phyloP scores from a whole-genome alignment of 2,888 invertebrate genomes.

The Punctoribates punctum region DNA sequence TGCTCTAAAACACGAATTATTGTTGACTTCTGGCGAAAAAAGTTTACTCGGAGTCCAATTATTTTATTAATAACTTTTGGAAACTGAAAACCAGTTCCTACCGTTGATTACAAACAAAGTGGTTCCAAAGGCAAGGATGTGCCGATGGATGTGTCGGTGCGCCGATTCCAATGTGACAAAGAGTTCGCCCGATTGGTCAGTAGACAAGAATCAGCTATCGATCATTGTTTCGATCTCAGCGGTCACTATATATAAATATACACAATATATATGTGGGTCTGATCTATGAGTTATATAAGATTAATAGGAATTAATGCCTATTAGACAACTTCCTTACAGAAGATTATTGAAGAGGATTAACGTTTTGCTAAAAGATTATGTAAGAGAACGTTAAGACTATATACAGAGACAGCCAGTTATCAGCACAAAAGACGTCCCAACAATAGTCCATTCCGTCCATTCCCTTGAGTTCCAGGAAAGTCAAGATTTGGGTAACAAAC shows the following conservation, averaged over 20 bases:
- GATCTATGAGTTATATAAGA: constrained; percentile 12
- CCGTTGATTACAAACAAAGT: no score
- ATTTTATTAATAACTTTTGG: no score
- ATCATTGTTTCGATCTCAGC: not conserved
- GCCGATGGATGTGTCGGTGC: not conserved
- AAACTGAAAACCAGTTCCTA: no score
- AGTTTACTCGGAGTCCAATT: no score
- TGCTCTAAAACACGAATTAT: no score
- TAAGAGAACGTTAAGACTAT: not conserved
- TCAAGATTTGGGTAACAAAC: no score
- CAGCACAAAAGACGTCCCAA: no score
- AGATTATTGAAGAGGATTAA: constrained; percentile 10
- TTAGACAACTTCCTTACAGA: constrained; percentile 9
- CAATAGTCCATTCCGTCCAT: no score
- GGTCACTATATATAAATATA: not conserved
- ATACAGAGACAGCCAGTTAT: not conserved
- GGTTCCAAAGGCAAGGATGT: no score
- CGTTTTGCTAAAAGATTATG: constrained; percentile 4
- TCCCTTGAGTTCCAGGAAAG: no score
- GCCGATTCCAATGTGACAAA: not conserved
- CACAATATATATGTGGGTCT: no score
- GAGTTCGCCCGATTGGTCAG: constrained; percentile 1
- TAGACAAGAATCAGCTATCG: constrained; percentile 5
- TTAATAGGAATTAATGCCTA: not conserved
- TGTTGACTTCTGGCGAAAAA: no score